Conservation (phyloP, 1,140 invertebrate genomes). For the Mizuhopecten yessoensis region DNA sequence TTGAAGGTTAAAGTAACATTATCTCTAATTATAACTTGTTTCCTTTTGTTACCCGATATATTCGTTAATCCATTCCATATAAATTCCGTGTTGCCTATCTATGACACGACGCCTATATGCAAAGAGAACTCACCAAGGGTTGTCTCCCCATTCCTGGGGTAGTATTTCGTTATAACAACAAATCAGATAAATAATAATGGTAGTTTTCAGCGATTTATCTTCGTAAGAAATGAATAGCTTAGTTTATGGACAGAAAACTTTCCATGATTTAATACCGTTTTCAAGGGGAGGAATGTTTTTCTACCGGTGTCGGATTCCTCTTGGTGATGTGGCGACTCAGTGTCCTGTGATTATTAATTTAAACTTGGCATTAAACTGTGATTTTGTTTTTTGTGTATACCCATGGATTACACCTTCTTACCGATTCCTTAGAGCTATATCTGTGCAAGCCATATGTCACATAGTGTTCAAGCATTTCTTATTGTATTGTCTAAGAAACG, state of each 20-base stretch:
- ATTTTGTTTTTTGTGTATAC: neutral
- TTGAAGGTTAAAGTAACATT: neutral
- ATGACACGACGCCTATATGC: neutral
- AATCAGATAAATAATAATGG: too few relatives aligned
- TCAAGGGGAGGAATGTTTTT: neutral
- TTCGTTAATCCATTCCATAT: slow-evolving; percentile 26
- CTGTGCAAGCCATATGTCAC: neutral
- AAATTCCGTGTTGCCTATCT: neutral
- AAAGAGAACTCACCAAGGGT: neutral
- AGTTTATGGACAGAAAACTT: too few relatives aligned
- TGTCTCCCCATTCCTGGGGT: neutral
- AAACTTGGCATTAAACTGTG: neutral
- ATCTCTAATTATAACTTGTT: neutral
- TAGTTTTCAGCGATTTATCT: too few relatives aligned
- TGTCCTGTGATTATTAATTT: neutral
- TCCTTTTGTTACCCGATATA: neutral
- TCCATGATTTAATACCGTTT: neutral
- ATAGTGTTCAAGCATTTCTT: neutral
- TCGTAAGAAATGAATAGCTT: neutral
- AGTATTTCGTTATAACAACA: neutral
- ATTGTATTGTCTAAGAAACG: neutral
- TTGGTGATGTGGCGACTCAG: neutral
- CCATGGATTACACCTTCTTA: too few relatives aligned
- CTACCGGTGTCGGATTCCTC: neutral
- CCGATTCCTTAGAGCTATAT: neutral